A percentile compares a stretch with the other conserved stretches of the same genome.
Conservation (phyloP, 1,140 invertebrate genomes). For the Drosophila obscura region DNA sequence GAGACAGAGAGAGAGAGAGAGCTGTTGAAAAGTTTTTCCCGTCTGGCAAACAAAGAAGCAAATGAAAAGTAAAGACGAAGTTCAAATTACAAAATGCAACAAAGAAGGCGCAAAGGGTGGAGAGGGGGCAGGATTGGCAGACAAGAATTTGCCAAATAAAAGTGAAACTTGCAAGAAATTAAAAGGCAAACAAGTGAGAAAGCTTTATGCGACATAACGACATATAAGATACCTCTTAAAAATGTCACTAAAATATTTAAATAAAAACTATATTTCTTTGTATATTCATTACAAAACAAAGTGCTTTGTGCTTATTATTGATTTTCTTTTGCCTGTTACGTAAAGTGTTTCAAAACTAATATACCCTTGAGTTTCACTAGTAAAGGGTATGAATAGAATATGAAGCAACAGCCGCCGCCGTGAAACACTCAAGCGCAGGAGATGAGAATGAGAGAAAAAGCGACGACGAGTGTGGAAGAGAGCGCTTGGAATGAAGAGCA, state of each 20-base stretch:
- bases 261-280: too few species aligned
- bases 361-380: too few species aligned
- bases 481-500: neutral
- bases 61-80: slow-evolving; percentile 41
- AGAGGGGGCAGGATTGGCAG: slow-evolving; percentile 6
- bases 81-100: slow-evolving; percentile 77
- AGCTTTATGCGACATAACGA: too few species aligned
- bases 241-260: too few species aligned
- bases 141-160: slow-evolving; percentile 66
- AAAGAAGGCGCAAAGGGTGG: slow-evolving; percentile 41
- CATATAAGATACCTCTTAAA: too few species aligned
- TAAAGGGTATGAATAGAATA: slow-evolving; percentile 5
- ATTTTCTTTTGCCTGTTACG: too few species aligned
- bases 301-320: too few species aligned
- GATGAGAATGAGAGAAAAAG: neutral
- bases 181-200: slow-evolving; percentile 40
- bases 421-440: neutral
- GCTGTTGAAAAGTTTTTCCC: slow-evolving; percentile 38
- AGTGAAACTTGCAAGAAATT: slow-evolving; percentile 65
- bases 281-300: too few species aligned
- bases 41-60: slow-evolving; percentile 48
- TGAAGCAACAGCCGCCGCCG: neutral
- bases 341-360: too few species aligned
- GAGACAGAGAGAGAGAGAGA: neutral
- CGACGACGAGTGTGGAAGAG: neutral